Conservation (phyloP, 2,113 vertebrate genomes). For the Willisornis vidua region DNA sequence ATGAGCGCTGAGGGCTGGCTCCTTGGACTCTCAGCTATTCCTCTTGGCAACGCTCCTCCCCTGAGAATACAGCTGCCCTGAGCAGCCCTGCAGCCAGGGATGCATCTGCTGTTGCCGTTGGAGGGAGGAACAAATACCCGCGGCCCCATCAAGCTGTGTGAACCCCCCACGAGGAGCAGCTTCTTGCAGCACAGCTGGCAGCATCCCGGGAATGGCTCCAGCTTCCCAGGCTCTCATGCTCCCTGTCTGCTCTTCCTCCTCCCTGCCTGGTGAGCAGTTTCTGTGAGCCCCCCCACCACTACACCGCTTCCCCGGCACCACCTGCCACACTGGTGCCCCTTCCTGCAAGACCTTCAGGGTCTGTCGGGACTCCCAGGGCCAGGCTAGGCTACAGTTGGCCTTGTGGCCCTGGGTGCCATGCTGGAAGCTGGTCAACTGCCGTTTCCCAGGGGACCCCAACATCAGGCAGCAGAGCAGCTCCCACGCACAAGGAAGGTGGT, state of each 20-base stretch:
- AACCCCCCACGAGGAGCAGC: not conserved
- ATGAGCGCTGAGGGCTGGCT: not conserved
- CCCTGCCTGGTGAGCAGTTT: fast-evolving
- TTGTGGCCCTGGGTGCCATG: not conserved
- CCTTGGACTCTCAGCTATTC: not conserved
- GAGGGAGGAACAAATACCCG: not conserved
- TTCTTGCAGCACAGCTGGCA: not conserved
- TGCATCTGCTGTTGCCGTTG: not conserved
- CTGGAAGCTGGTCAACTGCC: not conserved
- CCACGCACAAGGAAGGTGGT: not conserved
- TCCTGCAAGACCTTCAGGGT: not conserved
- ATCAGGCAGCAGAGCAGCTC: not conserved
- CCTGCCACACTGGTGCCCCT: fast-evolving
- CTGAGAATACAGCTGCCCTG: not conserved
- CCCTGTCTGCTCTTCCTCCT: not conserved
- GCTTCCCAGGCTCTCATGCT: fast-evolving
- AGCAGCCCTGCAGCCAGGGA: not conserved
- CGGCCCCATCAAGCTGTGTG: not conserved
- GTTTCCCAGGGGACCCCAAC: fast-evolving
- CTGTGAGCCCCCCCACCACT: not conserved
- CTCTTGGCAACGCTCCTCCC: not conserved
- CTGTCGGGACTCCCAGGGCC: fast-evolving
- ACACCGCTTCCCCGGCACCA: fast-evolving
- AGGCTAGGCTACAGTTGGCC: not conserved
- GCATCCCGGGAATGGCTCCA: not conserved